Conservation (phyloP, 2,888 invertebrate species). For the Dryomyza anilis region DNA sequence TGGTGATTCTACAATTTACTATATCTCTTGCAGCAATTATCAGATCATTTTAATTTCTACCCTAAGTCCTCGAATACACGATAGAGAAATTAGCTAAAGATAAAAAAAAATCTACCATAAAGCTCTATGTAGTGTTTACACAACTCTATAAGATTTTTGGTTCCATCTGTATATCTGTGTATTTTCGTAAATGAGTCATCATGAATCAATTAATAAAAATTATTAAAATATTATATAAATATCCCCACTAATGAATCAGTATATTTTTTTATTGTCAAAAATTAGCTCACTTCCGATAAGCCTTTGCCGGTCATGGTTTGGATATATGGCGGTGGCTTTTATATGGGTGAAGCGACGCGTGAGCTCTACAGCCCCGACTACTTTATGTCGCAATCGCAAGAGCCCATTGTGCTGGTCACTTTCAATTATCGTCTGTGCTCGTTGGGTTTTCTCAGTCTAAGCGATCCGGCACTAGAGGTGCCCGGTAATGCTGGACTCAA, state of each 20-base stretch:
- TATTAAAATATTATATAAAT: neutral
- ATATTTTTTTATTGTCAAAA: slow-evolving; percentile 15
- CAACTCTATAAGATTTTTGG: no score
- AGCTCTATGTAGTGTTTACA: no score
- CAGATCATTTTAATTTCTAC: no score
- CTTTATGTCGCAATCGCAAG: slow-evolving; percentile 55
- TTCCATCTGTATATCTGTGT: no score
- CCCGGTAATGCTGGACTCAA: slow-evolving; percentile 65
- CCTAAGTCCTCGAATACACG: no score
- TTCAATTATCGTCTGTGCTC: slow-evolving; percentile 63
- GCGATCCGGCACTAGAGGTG: slow-evolving; percentile 61
- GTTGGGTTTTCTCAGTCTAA: slow-evolving; percentile 62
- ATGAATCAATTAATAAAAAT: no score
- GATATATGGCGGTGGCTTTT: slow-evolving; percentile 63
- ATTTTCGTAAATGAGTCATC: no score
- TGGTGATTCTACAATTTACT: no score
- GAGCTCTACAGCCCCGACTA: slow-evolving; percentile 59
- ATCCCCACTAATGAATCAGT: slow-evolving; percentile 18
- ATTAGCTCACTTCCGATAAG: slow-evolving; percentile 39
- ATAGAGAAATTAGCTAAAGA: no score
- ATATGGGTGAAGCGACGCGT: slow-evolving; percentile 55
- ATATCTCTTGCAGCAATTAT: no score
- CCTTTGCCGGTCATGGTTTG: slow-evolving; percentile 60
- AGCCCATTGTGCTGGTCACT: slow-evolving; percentile 61
- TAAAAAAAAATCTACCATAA: no score